Conservation (phyloP, 2,888 invertebrate species). For the Psylliodes chrysocephalus region DNA sequence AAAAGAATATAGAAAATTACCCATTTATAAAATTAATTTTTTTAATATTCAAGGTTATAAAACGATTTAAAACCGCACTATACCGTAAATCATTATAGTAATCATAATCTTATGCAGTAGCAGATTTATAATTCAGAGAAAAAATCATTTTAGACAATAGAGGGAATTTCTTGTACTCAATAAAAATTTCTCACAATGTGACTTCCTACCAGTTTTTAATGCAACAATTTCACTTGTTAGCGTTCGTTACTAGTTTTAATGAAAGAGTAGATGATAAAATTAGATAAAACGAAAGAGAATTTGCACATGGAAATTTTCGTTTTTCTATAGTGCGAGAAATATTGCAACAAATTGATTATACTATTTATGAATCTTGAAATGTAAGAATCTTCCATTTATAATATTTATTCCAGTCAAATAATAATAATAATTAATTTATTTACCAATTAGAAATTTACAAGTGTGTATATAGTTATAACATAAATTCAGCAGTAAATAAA, state of each 20-base stretch:
- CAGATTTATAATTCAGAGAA: not conserved
- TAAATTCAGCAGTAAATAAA: no score
- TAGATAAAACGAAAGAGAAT: not conserved
- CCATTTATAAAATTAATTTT: not conserved
- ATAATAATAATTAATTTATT: no score
- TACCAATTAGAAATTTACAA: no score
- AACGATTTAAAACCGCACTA: not conserved
- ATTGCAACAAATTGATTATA: not conserved
- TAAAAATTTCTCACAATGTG: constrained; percentile 21
- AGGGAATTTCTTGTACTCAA: constrained; percentile 15
- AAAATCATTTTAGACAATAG: constrained; percentile 12
- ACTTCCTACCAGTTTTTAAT: constrained; percentile 24
- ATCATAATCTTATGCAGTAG: not conserved
- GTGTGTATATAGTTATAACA: no score
- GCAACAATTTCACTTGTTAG: constrained; percentile 20
- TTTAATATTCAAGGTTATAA: not conserved
- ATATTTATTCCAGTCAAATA: no score
- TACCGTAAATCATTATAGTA: not conserved
- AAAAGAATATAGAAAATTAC: not conserved
- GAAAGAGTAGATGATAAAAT: not conserved
- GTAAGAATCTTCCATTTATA: no score
- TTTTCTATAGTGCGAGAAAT: not conserved
- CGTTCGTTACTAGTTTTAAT: not conserved
- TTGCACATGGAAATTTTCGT: not conserved
- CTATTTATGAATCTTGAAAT: no score